These are phyloP conservation scores for Spodoptera exigua DNA, from an alignment of 2,888 invertebrate species.

Conservation along the genomic window DNA sequence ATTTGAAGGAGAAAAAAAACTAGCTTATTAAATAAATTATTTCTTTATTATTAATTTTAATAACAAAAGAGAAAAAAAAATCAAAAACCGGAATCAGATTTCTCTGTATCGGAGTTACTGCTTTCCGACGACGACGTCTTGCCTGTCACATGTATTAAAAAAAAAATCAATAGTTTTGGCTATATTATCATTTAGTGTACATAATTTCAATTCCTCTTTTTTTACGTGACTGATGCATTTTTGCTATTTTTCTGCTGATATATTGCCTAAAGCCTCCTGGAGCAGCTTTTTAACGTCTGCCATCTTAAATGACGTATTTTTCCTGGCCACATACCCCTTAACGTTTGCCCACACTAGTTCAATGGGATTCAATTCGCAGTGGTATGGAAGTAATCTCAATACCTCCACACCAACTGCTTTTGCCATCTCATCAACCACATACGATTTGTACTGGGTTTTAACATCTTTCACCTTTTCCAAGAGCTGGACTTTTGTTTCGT, in stretches of 20 bases:
- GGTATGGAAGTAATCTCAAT: slow-evolving; percentile 13
- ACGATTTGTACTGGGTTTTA: not conserved
- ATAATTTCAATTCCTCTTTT: slow-evolving; percentile 4
- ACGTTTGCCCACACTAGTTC: slow-evolving; percentile 12
- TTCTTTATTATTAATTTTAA: no score
- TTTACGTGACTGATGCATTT: slow-evolving; percentile 11
- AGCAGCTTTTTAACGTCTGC: slow-evolving; percentile 6
- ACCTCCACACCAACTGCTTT: slow-evolving; percentile 4
- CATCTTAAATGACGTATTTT: slow-evolving; percentile 9
- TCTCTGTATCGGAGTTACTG: slow-evolving; percentile 5
- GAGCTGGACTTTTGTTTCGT: slow-evolving; percentile 5
- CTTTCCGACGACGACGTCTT: slow-evolving; percentile 1
- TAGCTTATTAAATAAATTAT: no score
- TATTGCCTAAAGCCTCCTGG: not conserved
- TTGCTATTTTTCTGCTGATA: slow-evolving; percentile 12
- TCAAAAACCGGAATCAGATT: no score
- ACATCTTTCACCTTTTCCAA: slow-evolving; percentile 1
- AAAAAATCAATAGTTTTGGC: slow-evolving; percentile 16
- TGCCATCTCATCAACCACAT: not conserved
- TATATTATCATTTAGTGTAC: slow-evolving; percentile 2
- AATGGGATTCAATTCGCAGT: slow-evolving; percentile 10
- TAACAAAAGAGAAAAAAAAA: no score
- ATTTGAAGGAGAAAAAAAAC: no score
- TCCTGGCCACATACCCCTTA: slow-evolving; percentile 12
- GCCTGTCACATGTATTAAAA: slow-evolving; percentile 10